Evolutionary conservation across 2,888 invertebrate species (phyloP).

Genomic region (Mesorhabditis belari): DNA sequence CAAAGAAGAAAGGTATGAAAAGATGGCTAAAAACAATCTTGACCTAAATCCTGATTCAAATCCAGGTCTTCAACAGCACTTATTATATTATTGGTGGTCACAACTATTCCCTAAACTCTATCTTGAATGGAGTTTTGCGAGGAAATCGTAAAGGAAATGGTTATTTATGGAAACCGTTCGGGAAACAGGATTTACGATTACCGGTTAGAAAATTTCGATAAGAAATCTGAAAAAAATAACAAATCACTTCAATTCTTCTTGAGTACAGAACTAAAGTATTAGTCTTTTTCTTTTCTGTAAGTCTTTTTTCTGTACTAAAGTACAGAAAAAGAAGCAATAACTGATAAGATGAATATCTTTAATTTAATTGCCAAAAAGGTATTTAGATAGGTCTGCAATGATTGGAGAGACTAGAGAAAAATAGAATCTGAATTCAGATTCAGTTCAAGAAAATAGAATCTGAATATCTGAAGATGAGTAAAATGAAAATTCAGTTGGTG

Average conservation of each 20-base stretch:
- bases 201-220: slow-evolving; percentile 39
- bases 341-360: too few species aligned
- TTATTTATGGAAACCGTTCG: slow-evolving; percentile 56
- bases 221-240: slow-evolving; percentile 17
- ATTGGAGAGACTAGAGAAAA: too few species aligned
- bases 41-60: background rate
- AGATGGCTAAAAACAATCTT: background rate
- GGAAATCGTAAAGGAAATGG: slow-evolving; percentile 56
- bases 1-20: slow-evolving; percentile 55
- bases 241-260: background rate
- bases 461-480: background rate
- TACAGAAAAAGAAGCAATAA: too few species aligned
- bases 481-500: background rate
- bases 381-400: too few species aligned
- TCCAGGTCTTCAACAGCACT: slow-evolving; percentile 57
- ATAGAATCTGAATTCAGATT: background rate
- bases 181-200: slow-evolving; percentile 54
- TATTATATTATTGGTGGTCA: slow-evolving; percentile 57
- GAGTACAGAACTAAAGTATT: too few species aligned
- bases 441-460: background rate
- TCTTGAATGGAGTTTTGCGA: slow-evolving; percentile 58
- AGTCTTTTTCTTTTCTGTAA: too few species aligned
- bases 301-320: too few species aligned
- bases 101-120: slow-evolving; percentile 57
- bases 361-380: too few species aligned